Base-by-base conservation (phyloP, 64 coral and sea anemone species). In the Porites australiensis region DNA sequence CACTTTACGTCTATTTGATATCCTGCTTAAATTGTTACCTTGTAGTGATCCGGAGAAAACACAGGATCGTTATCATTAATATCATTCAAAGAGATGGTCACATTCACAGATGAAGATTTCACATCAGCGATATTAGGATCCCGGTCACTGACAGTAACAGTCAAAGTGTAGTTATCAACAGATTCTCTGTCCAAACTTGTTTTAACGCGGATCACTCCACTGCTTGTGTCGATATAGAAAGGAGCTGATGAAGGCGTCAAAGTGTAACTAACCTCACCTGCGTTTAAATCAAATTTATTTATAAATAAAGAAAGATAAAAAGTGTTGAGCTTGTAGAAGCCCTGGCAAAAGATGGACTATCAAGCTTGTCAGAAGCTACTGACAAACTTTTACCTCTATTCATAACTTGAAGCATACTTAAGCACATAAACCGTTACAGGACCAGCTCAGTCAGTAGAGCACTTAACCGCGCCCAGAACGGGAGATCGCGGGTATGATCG, bases 21-120 rank as follows among this genome's bases (percentile, higher is more conserved):
- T 10, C 16, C 13, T 13, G 2, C 6, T 19, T 19, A 20, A 50
- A 12, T 6, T 18, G 9, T 54, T 7, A 92, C 90, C 73, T 85
- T 86, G 49, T 92, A 92, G 69, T 92, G 90, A 46, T 37, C 75
- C 18, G 90, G 90, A 48, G 55, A 92, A 58, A 86, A 92, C 69
- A 77, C 14, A 7, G 90, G 90, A 74, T 86, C 82, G 61, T 92
- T 92, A 43, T 92, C 90, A 77, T 92, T 92, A 9, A 92, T 82
- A 77, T 92, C 90, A 51, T 70, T 92, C 11, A 92, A 15, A 80
- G 61, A 63, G 15, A 88, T 7, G 43, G 52, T 86, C 3, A 92
- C 70, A 76, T 61, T 92, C 60, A 92, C 90, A 43, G 84, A 62
- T 9, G 81, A 12, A 10, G 90, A 77, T 51, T 75, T 57, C 2